phyloP scores from a whole-genome alignment of 2,113 vertebrate species.

The Daphoenositta chrysoptera region DNA sequence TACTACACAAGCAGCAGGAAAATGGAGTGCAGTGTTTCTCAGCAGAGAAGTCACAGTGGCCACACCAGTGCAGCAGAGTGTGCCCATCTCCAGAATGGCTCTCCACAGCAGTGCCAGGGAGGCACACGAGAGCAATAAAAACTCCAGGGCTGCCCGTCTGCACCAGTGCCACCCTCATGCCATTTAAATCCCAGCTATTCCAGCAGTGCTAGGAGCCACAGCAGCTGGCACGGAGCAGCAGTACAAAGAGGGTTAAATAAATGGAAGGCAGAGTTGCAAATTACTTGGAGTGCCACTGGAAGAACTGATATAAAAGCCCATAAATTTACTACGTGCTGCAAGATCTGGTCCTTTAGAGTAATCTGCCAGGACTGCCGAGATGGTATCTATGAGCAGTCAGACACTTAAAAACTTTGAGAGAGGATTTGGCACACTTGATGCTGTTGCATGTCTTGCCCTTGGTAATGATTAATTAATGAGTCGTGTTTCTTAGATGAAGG shows the following conservation, averaged over 20 bases:
- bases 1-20: background rate
- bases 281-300: background rate
- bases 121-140: fast-evolving
- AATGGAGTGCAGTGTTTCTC: background rate
- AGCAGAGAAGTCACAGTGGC: background rate
- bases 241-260: background rate
- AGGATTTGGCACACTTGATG: background rate
- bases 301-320: background rate
- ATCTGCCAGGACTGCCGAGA: background rate
- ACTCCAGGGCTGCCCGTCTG: background rate
- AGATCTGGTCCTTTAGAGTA: background rate
- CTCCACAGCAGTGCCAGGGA: fast-evolving
- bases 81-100: too few species aligned
- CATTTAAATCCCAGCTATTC: background rate
- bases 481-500: background rate
- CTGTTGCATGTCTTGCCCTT: background rate
- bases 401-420: background rate
- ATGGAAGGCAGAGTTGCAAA: background rate
- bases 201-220: background rate
- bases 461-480: constrained; percentile 51
- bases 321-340: background rate
- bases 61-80: fast-evolving
- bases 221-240: background rate
- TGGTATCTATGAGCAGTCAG: background rate
- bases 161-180: background rate